Conservation (phyloP, 2,797 vertebrate genomes). For the Sebastes hubbsi region DNA sequence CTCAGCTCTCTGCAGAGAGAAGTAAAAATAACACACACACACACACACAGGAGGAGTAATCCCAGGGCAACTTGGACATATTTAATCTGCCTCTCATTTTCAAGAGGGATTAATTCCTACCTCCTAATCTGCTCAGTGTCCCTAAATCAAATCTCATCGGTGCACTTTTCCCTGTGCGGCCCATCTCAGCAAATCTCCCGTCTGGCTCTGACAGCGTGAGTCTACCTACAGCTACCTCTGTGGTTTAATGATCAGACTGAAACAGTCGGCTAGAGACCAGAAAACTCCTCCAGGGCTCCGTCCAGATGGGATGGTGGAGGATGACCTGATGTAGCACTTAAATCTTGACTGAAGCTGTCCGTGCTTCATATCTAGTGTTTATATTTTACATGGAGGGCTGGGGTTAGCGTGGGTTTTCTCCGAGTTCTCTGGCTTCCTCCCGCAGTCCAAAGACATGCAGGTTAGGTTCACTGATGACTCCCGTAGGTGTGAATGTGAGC, state of each 20-base stretch:
- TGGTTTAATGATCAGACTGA: constrained; percentile 3
- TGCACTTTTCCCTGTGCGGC: constrained; percentile 52
- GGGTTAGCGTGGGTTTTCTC: too few species aligned
- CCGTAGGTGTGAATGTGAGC: too few species aligned
- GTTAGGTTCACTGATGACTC: too few species aligned
- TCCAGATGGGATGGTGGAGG: constrained; percentile 12
- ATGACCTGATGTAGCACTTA: constrained; percentile 5
- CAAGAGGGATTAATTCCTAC: constrained; percentile 70
- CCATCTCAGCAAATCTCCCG: constrained; percentile 52
- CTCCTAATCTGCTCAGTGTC: constrained; percentile 74
- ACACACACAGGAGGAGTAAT: constrained; percentile 55
- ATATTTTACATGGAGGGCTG: neutral
- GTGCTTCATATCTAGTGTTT: neutral
- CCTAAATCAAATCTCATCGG: constrained; percentile 72
- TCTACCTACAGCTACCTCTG: constrained; percentile 34
- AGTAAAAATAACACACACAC: constrained; percentile 60
- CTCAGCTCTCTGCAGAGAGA: constrained; percentile 33
- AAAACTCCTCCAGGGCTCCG: neutral
- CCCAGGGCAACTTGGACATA: constrained; percentile 66
- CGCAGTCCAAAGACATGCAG: too few species aligned
- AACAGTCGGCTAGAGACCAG: neutral
- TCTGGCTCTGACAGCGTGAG: constrained; percentile 29
- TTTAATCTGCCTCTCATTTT: constrained; percentile 79
- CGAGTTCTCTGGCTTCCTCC: too few species aligned
- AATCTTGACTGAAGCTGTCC: neutral